A percentile compares a stretch with the other conserved stretches of the same genome.
Conservation (phyloP, 2,888 invertebrate species). For the Pollenia angustigena region DNA sequence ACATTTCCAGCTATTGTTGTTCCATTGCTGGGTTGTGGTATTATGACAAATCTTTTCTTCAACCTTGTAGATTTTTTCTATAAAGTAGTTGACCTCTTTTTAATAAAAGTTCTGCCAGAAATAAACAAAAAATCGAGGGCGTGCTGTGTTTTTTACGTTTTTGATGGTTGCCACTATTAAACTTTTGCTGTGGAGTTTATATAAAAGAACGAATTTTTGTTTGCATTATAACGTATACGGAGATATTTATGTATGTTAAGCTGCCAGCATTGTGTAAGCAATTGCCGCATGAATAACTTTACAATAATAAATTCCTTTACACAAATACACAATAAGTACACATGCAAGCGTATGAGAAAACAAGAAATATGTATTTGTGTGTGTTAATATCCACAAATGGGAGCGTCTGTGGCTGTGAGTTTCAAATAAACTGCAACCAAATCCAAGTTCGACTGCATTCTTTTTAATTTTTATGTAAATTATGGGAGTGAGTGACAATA, state of each 20-base stretch:
- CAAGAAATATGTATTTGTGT: background rate
- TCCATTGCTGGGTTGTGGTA: slow-evolving; percentile 16
- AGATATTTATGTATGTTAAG: slow-evolving; percentile 77
- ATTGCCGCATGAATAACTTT: slow-evolving; percentile 70
- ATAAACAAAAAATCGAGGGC: too few relatives aligned
- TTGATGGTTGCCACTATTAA: background rate
- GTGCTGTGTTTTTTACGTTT: background rate
- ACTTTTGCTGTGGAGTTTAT: background rate
- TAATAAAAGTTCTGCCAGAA: too few relatives aligned
- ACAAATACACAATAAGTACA: background rate
- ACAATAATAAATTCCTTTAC: slow-evolving; percentile 61
- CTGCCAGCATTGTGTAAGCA: slow-evolving; percentile 76
- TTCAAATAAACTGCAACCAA: background rate
- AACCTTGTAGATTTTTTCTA: background rate
- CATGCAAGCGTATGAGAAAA: background rate
- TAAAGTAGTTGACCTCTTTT: too few relatives aligned
- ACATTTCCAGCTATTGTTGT: too few relatives aligned
- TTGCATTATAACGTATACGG: slow-evolving; percentile 30
- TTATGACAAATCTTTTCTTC: slow-evolving; percentile 33
- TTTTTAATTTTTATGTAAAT: slow-evolving; percentile 52
- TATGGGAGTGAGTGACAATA: background rate
- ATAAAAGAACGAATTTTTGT: background rate
- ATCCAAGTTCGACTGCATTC: slow-evolving; percentile 23
- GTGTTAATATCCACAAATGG: background rate
- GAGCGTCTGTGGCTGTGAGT: slow-evolving; percentile 9